Evolutionary conservation across 1,140 invertebrate species (phyloP).

Genomic region (Sesamia nonagrioides): DNA sequence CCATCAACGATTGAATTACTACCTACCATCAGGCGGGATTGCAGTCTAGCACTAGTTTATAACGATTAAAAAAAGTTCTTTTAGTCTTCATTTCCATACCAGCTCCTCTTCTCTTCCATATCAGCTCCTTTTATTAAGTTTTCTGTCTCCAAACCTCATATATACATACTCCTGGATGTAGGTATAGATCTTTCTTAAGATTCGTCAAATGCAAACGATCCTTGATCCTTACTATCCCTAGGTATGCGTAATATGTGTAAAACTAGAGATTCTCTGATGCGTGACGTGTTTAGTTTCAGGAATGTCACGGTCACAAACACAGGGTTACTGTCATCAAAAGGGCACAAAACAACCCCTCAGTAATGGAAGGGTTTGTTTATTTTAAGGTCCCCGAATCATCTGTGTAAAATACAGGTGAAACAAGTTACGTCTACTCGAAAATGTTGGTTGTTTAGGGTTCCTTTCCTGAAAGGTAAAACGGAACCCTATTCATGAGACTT

Average conservation of each 20-base stretch:
- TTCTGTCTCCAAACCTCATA: too few species aligned
- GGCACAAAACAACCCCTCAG: conserved; percentile 15
- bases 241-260: conserved; percentile 1
- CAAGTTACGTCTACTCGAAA: neutral
- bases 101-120: too few species aligned
- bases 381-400: neutral
- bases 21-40: too few species aligned
- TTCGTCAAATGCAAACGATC: neutral
- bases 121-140: too few species aligned
- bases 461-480: too few species aligned
- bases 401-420: neutral
- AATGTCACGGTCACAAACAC: conserved; percentile 26
- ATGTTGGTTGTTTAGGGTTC: conserved; percentile 1
- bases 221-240: neutral
- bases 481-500: too few species aligned
- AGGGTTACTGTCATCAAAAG: neutral
- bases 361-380: conserved; percentile 14
- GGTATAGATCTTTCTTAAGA: neutral
- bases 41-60: too few species aligned
- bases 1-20: too few species aligned
- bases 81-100: too few species aligned
- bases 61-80: too few species aligned
- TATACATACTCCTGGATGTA: too few species aligned
- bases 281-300: conserved; percentile 23
- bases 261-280: neutral